Evolutionary conservation across 1,140 invertebrate genomes (phyloP), one percentile per base, ranked within the genome.

Genomic region (Halictus rubicundus): DNA sequence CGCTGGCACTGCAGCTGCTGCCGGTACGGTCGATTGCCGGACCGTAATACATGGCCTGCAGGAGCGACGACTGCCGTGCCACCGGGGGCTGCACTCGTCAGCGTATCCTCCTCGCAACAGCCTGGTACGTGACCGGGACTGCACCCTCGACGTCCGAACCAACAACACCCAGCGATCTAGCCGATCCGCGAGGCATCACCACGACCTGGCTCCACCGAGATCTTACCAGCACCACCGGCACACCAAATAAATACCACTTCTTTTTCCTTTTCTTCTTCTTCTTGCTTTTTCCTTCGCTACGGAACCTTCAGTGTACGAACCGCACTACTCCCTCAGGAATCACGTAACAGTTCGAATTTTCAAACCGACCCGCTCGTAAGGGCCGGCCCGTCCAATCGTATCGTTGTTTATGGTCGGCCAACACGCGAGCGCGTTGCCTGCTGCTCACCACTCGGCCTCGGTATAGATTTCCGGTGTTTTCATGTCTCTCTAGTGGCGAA

Each of bases 41-140:
- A 54, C 78, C 83, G 80, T 68, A 65, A 86, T 83, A 81, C 85
- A 87, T 87, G 85, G 85, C 85, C 85, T 81, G 85, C 84, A 73
- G 81, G 68, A 54, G 84, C 84, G 85, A 87, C 85, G 70, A 83
- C 80, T 65, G 83, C 79, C 78, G 83, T 79, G 82, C 72, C 80
- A 76, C 83, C 85, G 75, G 49, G 49, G 65, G 84, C 81, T 87
- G 84, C 78, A 39, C 85, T 87, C 85, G 84, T 87, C 85, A 87
- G 82, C 85, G 85, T 81, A 78, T 86, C 77, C 81, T 83, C 74
- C 37, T 70, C 71, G 69, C 74, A 69, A 63, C 73, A 75, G 16
- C 64, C 68, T 71, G 76, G 60, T 70, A 72, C 69, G 68, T 60
- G 78, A 32, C 49, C 74, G 74, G 72, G 49, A 75, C 65, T 66